Conservation (phyloP, 2,797 vertebrate genomes). For the Enteromius paludinosus region DNA sequence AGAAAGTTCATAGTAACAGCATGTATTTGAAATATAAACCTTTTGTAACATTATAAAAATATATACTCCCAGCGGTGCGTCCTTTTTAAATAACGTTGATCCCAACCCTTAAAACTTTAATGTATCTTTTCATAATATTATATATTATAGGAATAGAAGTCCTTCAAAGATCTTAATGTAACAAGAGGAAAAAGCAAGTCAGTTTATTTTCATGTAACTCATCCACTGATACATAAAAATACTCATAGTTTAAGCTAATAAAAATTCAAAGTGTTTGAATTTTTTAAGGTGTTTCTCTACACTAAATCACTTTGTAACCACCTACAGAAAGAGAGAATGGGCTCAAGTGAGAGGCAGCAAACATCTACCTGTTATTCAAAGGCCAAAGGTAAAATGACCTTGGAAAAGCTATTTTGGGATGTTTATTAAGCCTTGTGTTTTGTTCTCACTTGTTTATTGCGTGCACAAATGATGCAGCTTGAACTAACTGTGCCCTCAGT, state of each 20-base stretch:
- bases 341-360: not conserved
- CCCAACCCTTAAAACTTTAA: not conserved
- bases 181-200: not conserved
- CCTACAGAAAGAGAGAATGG: not conserved
- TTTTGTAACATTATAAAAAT: not conserved
- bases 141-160: not conserved
- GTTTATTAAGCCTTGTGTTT: slow-evolving; percentile 19
- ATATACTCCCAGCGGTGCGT: not conserved
- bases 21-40: not conserved
- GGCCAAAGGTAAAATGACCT: slow-evolving; percentile 8
- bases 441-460: slow-evolving; percentile 30
- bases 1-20: too few relatives aligned
- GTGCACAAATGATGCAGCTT: slow-evolving; percentile 12
- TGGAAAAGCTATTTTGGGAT: slow-evolving; percentile 20
- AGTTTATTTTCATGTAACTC: not conserved
- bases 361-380: not conserved
- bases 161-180: not conserved
- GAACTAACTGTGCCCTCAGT: slow-evolving; percentile 9
- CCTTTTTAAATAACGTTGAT: too few relatives aligned
- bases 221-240: not conserved
- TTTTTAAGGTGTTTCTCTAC: not conserved
- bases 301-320: not conserved
- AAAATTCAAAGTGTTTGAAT: not conserved
- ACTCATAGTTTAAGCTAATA: not conserved
- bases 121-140: not conserved